Percentiles rank a stretch among this genome's conserved stretches.
phyloP scores from a whole-genome alignment of 92 coral and sea anemone genomes.

The Zoanthus sociatus region DNA sequence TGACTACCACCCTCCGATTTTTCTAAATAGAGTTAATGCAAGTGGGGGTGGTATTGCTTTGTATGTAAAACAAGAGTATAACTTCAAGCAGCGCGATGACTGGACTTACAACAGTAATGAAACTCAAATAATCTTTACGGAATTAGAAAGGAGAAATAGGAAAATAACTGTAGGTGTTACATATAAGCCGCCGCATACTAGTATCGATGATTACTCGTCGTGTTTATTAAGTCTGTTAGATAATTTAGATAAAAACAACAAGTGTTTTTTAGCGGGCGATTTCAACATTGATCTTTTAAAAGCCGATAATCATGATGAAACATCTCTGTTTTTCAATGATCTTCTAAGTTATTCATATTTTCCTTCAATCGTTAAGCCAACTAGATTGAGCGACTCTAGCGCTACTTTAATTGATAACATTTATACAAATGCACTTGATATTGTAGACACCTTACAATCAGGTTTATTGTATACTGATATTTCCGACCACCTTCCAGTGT shows the following conservation, averaged over 20 bases:
- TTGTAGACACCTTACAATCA: conserved; percentile 18
- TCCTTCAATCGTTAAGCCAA: conserved; percentile 16
- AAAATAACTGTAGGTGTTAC: neutral
- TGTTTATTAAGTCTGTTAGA: too few species aligned
- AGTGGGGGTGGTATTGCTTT: conserved; percentile 33
- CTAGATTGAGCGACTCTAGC: conserved; percentile 22
- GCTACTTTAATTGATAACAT: conserved; percentile 20
- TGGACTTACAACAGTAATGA: conserved; percentile 23
- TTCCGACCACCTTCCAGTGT: conserved; percentile 30
- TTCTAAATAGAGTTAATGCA: conserved; percentile 20
- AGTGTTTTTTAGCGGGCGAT: too few species aligned
- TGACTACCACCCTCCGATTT: neutral
- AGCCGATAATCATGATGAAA: conserved; percentile 20
- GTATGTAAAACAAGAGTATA: conserved; percentile 3
- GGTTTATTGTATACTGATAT: conserved; percentile 19
- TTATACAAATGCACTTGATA: conserved; percentile 30
- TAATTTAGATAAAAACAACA: too few species aligned
- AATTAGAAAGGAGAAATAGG: conserved; percentile 15
- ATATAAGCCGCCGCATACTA: too few species aligned
- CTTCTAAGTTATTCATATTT: conserved; percentile 4
- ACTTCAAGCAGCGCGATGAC: conserved; percentile 26
- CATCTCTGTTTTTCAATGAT: conserved; percentile 25
- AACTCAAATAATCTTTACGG: conserved; percentile 23
- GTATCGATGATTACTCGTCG: too few species aligned
- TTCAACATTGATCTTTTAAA: conserved; percentile 12